phyloP scores from a whole-genome alignment of 2,888 invertebrate genomes.

The Amiota communis region DNA sequence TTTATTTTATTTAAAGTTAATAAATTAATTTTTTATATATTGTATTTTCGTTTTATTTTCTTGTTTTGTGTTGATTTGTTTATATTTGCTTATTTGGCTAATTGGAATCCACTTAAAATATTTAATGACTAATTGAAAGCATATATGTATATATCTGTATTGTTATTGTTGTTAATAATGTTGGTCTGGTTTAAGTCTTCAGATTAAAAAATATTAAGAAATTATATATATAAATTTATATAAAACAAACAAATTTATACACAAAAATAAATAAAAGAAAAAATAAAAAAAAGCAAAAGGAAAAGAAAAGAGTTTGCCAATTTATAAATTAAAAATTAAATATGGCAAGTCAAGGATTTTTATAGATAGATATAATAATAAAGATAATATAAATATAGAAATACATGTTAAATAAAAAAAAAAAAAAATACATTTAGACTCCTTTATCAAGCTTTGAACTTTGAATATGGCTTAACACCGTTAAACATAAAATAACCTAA shows the following conservation, averaged over 20 bases:
- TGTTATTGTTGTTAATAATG: background rate
- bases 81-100: conserved; percentile 1
- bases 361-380: background rate
- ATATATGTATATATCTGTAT: conserved; percentile 13
- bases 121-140: conserved; percentile 71
- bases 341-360: no score
- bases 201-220: background rate
- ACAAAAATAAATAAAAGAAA: background rate
- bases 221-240: background rate
- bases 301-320: background rate
- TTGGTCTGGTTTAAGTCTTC: background rate
- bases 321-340: background rate
- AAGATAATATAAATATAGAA: conserved; percentile 16
- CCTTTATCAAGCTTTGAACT: conserved; percentile 51
- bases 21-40: background rate
- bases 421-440: conserved; percentile 10
- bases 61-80: background rate
- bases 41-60: no score
- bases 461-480: conserved; percentile 66
- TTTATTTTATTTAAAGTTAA: background rate
- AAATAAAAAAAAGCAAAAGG: background rate
- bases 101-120: conserved; percentile 65
- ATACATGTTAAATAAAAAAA: background rate
- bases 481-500: conserved; percentile 53
- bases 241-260: background rate